A percentile compares a stretch with the other conserved stretches of the same genome.
Evolutionary conservation across 2,888 invertebrate species (phyloP).

Genomic region (Pheosia tremula): DNA sequence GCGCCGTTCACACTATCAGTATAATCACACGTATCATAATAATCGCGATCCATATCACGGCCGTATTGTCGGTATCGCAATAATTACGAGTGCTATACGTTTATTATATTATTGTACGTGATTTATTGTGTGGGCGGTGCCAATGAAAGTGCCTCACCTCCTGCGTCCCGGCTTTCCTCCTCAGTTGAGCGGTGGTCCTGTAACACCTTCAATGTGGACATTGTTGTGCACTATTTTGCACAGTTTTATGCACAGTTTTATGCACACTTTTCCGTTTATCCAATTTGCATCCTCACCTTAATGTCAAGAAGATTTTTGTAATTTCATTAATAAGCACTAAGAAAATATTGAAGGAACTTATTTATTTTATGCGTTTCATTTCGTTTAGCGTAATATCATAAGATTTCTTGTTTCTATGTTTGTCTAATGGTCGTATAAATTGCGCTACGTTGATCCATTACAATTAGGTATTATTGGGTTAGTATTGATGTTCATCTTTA

Average conservation of each 20-base stretch:
- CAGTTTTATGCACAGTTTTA: background rate
- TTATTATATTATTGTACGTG: too few species aligned
- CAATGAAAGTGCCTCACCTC: too few species aligned
- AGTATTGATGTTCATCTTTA: constrained; percentile 17
- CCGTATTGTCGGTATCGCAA: too few species aligned
- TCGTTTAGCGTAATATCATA: constrained; percentile 43
- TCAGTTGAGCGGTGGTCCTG: constrained; percentile 5
- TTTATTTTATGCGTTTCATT: constrained; percentile 50
- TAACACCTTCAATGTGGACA: constrained; percentile 12
- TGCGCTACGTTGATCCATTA: constrained; percentile 15
- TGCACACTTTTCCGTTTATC: background rate
- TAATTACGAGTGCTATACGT: too few species aligned
- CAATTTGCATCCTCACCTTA: constrained; percentile 14
- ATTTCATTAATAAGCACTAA: constrained; percentile 50
- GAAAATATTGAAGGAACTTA: constrained; percentile 50
- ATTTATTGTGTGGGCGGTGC: too few species aligned
- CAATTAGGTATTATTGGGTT: constrained; percentile 12
- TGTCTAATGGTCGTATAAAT: constrained; percentile 20
- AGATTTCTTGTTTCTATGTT: constrained; percentile 23
- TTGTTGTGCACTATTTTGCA: background rate
- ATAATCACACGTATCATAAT: too few species aligned
- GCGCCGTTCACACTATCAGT: too few species aligned
- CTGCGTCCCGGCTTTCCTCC: too few species aligned
- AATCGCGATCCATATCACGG: too few species aligned
- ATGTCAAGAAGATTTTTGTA: constrained; percentile 66